Evolutionary conservation across 2,888 invertebrate genomes (phyloP).

Genomic region (Hydropsyche betteni): DNA sequence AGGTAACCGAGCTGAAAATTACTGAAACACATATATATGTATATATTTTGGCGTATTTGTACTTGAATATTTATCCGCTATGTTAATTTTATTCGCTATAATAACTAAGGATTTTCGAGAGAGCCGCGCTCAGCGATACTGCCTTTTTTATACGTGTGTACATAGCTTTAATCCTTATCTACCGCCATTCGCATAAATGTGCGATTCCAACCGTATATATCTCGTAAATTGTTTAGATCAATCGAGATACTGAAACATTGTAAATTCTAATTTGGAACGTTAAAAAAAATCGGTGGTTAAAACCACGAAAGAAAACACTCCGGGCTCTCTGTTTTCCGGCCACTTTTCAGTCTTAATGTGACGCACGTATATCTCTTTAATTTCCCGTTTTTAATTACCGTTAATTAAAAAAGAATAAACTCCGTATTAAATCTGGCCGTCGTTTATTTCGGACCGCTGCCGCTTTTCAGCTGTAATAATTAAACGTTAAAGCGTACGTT

Average conservation of each 20-base stretch:
- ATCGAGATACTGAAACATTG: conserved; percentile 18
- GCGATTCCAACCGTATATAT: too few species aligned
- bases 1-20: conserved; percentile 25
- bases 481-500: too few species aligned
- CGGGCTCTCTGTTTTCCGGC: not conserved
- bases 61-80: too few species aligned
- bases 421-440: conserved; percentile 21
- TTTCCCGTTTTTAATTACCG: conserved; percentile 31
- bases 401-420: conserved; percentile 28
- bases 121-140: too few species aligned
- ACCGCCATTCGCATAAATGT: too few species aligned
- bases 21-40: not conserved
- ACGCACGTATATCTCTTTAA: conserved; percentile 33
- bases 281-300: not conserved
- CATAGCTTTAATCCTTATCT: conserved; percentile 10
- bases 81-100: too few species aligned
- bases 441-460: not conserved
- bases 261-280: conserved; percentile 19
- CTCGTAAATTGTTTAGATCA: conserved; percentile 18
- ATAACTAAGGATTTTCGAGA: too few species aligned
- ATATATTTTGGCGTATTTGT: not conserved
- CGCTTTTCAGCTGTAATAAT: not conserved
- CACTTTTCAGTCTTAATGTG: conserved; percentile 28
- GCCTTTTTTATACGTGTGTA: too few species aligned
- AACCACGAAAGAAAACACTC: too few species aligned